These are phyloP conservation scores for Furcula furcula DNA, from an alignment of 2,888 invertebrate species.

Conservation along the genomic window DNA sequence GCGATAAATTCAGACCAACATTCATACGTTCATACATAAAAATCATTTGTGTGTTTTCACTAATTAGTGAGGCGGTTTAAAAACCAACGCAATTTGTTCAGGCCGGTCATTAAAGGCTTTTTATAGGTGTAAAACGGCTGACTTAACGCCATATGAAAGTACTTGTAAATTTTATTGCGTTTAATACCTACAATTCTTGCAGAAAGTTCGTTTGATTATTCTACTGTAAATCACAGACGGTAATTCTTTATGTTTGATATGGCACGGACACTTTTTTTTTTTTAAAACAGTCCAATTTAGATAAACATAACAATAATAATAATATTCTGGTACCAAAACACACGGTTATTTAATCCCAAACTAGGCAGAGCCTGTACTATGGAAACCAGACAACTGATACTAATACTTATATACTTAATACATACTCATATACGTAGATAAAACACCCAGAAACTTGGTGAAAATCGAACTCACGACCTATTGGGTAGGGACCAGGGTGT, in stretches of 20 bases:
- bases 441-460: too few relatives aligned
- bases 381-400: too few relatives aligned
- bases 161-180: constrained; percentile 9
- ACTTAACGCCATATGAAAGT: constrained; percentile 18
- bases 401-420: too few relatives aligned
- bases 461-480: too few relatives aligned
- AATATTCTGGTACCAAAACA: too few relatives aligned
- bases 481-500: too few relatives aligned
- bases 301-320: too few relatives aligned
- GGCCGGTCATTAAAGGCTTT: constrained; percentile 16
- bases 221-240: neutral
- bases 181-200: constrained; percentile 17
- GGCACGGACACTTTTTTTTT: too few relatives aligned
- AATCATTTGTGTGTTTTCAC: constrained; percentile 13
- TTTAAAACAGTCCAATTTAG: too few relatives aligned
- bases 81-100: constrained; percentile 15
- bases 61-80: constrained; percentile 23
- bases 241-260: neutral
- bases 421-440: too few relatives aligned
- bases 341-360: too few relatives aligned
- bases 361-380: too few relatives aligned
- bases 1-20: constrained; percentile 6
- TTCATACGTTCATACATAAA: constrained; percentile 12
- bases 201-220: constrained; percentile 4
- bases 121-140: constrained; percentile 14